Evolutionary conservation across 2,113 vertebrate genomes (phyloP).

Genomic region (Ceyx margarethae): DNA sequence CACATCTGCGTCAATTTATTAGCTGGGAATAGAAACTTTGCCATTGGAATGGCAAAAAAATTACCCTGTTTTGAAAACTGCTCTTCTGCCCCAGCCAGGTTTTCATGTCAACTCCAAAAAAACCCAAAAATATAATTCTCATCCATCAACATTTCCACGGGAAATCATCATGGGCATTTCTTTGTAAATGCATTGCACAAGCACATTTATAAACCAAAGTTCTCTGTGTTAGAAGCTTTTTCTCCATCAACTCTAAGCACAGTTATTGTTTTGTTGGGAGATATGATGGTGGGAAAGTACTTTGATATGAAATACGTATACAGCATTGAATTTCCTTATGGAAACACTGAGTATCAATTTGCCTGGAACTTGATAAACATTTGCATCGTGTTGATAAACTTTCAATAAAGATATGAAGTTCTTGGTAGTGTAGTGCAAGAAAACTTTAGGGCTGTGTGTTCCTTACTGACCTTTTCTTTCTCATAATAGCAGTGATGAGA

Average conservation of each 20-base stretch:
- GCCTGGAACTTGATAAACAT: background rate
- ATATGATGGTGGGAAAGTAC: background rate
- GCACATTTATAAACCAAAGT: background rate
- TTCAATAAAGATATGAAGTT: background rate
- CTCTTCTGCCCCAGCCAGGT: background rate
- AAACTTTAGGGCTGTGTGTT: slow-evolving; percentile 49
- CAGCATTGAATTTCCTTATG: background rate
- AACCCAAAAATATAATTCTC: background rate
- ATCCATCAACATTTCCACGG: background rate
- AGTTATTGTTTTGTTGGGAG: background rate
- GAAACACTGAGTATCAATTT: background rate
- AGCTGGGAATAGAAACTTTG: background rate
- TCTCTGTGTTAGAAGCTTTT: background rate
- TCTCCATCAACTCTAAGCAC: background rate
- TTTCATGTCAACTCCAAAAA: background rate
- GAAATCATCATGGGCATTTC: background rate
- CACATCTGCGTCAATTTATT: background rate
- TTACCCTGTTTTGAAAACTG: background rate
- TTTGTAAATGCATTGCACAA: background rate
- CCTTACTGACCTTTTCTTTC: slow-evolving; percentile 40
- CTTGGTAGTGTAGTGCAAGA: background rate
- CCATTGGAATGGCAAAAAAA: background rate
- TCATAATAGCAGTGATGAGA: background rate
- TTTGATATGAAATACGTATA: background rate
- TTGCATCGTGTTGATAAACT: slow-evolving; percentile 4